Evolutionary conservation across 2,113 vertebrate species (phyloP).

Genomic region (Arvicanthis niloticus): DNA sequence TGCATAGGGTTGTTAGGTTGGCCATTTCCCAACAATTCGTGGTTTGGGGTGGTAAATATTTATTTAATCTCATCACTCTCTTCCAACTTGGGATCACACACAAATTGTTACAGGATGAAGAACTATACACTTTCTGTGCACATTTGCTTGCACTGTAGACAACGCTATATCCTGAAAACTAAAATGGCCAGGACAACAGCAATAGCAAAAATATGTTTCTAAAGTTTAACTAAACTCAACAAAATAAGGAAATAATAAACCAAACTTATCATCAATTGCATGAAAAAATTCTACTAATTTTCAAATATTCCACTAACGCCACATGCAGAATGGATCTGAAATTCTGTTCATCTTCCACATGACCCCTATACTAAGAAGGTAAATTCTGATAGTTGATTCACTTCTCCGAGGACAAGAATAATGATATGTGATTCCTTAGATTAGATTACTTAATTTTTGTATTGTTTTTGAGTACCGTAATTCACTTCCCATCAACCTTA

Average conservation of each 20-base stretch:
- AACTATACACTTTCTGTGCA: not conserved
- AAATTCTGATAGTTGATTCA: not conserved
- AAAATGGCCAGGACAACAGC: not conserved
- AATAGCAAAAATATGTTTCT: not conserved
- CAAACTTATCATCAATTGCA: not conserved
- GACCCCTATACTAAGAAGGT: not conserved
- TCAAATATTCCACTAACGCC: not conserved
- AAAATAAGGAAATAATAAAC: constrained; percentile 43
- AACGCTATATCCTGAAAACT: not conserved
- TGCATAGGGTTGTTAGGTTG: not conserved
- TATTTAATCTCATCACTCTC: not conserved
- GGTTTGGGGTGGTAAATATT: not conserved
- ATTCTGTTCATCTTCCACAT: constrained; percentile 31
- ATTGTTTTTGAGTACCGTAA: not conserved
- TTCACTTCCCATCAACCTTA: not conserved
- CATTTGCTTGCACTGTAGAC: not conserved
- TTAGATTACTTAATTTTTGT: constrained; percentile 24
- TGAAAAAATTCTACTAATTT: not conserved
- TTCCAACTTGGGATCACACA: not conserved
- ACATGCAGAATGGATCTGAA: not conserved
- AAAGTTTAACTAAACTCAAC: constrained; percentile 20
- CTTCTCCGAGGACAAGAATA: constrained; percentile 23
- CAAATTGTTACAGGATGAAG: not conserved
- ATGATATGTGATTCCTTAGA: not conserved
- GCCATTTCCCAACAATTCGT: not conserved